phyloP scores from a whole-genome alignment of 1,140 invertebrate species.

The Hypsibius dujardini region DNA sequence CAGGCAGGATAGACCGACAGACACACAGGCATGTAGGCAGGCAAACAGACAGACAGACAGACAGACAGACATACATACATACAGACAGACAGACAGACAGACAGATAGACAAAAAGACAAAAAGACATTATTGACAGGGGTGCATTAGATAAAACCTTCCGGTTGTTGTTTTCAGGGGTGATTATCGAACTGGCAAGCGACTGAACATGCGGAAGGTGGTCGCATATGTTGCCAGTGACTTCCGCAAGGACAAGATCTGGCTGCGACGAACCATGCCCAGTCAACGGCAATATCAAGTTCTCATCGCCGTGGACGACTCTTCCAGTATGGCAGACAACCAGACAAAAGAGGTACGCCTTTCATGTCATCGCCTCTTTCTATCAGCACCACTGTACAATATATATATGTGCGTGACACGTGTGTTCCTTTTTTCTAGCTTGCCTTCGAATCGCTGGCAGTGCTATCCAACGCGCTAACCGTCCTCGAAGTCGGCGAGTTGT shows the following conservation, averaged over 20 bases:
- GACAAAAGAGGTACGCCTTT: slow-evolving; percentile 47
- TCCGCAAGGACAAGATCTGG: slow-evolving; percentile 98
- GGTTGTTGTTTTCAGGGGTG: slow-evolving; percentile 43
- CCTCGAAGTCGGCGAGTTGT: slow-evolving; percentile 76
- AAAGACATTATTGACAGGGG: slow-evolving; percentile 13
- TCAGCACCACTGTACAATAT: background rate
- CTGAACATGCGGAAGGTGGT: slow-evolving; percentile 97
- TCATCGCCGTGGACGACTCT: slow-evolving; percentile 90
- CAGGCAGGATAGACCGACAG: too few relatives aligned
- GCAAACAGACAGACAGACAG: too few relatives aligned
- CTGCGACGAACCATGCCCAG: slow-evolving; percentile 80
- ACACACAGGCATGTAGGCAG: too few relatives aligned
- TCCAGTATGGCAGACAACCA: slow-evolving; percentile 74
- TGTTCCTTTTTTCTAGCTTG: slow-evolving; percentile 44
- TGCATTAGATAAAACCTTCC: background rate
- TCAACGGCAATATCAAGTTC: slow-evolving; percentile 87
- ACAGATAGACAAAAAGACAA: background rate
- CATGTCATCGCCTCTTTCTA: background rate
- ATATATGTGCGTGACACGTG: slow-evolving; percentile 14
- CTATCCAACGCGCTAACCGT: slow-evolving; percentile 76
- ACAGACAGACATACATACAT: too few relatives aligned
- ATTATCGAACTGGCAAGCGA: slow-evolving; percentile 85
- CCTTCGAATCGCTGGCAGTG: slow-evolving; percentile 79
- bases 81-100: too few relatives aligned
- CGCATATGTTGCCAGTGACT: slow-evolving; percentile 94